Base-by-base conservation (phyloP, 2,113 vertebrate genomes). In the Capricornis sumatraensis region DNA sequence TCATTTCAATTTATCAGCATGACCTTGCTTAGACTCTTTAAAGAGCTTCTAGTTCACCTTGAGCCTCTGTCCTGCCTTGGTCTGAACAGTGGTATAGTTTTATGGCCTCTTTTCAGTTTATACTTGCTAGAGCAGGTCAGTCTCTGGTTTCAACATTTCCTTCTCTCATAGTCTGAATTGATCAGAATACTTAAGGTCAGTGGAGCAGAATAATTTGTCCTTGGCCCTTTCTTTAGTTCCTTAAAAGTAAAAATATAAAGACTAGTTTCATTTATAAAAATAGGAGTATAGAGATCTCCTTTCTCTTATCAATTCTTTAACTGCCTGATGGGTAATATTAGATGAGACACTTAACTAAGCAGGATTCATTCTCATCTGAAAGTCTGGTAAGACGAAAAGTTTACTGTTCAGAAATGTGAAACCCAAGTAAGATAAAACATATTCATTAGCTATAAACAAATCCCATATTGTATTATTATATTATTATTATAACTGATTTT, bases 1-100 rank as follows among this genome's bases (percentile, higher is more conserved):
- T 93, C 97, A 71, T 97, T 96, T 97, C 94, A 89, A 97, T 98
- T 97, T 97, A 97, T 98, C 97, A 98, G 94, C 28, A 33, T 27
- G 95, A 97, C 98, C 97, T 98, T 98, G 96, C 53, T 76, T 58
- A 96, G 91, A 57, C 36, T 95, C 83, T 94, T 95, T 97, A 79
- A 91, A 96, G 93, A 89, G 55, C 71, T 62, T 89, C 53, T 47
- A n/a, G 55, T 97, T 98, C 97, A 97, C 95, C 97, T 98, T 97
- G 95, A 83, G 78, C 82, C 55, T 90, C 74, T 88, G 40, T 64
- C 36, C 94, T 93, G 33, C 71, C 7, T 96, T 86, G 19, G 40
- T 96, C 81, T 90, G 64, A 91, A 91, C 15, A 95, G 33, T 84
- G 64, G 47, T 60, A 1, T 88, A 71, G 50, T 87, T 97, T 82